Percentiles rank a stretch among this genome's conserved stretches.
phyloP scores from a whole-genome alignment of 1,140 invertebrate genomes.

The Parapsyche elsis region DNA sequence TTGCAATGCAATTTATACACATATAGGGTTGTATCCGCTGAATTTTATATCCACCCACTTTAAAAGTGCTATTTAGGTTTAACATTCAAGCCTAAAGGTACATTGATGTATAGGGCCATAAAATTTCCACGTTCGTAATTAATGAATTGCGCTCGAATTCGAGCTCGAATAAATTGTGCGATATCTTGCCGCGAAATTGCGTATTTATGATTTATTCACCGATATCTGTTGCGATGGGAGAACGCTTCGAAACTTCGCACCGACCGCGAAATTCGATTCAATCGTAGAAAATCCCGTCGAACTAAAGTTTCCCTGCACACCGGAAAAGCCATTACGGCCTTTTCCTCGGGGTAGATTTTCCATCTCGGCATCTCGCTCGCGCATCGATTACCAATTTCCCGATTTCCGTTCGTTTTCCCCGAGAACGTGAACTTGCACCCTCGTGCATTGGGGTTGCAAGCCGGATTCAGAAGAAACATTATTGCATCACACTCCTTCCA shows the following conservation, averaged over 20 bases:
- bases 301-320: neutral
- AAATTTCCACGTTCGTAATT: neutral
- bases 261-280: constrained; percentile 5
- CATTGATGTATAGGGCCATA: no score
- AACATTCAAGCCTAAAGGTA: no score
- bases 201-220: constrained; percentile 18
- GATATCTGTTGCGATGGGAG: neutral
- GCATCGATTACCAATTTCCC: constrained; percentile 53
- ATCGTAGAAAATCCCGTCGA: neutral
- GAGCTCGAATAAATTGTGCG: neutral
- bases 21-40: no score
- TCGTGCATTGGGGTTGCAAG: no score
- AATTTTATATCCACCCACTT: no score
- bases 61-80: no score
- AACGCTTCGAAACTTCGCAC: neutral
- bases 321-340: constrained; percentile 46
- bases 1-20: no score
- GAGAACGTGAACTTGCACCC: neutral
- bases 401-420: constrained; percentile 32
- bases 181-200: constrained; percentile 5
- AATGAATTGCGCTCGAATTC: neutral
- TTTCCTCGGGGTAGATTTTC: constrained; percentile 36
- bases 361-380: constrained; percentile 28
- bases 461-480: no score
- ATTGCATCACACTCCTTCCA: no score